Percentiles rank a stretch among this genome's conserved stretches.
These are phyloP conservation scores for Lamellibrachia luymesi DNA, from an alignment of 1,140 invertebrate species.

Conservation along the genomic window DNA sequence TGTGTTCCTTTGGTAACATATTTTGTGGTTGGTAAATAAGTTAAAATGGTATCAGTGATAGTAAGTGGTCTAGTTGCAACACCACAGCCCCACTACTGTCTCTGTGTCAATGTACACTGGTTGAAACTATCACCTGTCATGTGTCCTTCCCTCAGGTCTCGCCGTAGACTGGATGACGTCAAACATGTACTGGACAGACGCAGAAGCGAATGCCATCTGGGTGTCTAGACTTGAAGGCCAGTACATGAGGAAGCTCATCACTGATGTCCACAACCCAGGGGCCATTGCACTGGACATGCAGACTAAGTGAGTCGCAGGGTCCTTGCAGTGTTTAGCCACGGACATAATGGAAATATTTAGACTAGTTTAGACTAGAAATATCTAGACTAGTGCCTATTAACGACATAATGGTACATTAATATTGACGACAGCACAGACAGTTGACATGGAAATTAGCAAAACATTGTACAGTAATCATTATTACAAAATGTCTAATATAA, in stretches of 20 bases:
- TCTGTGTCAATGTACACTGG: not conserved
- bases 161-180: conserved; percentile 88
- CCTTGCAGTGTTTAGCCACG: not conserved
- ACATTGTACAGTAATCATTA: not conserved
- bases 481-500: not conserved
- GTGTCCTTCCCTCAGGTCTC: not conserved
- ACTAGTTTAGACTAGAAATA: not conserved
- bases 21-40: no score
- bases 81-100: no score
- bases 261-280: not conserved
- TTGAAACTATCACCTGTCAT: not conserved
- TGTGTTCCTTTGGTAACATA: no score
- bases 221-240: conserved; percentile 8
- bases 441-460: not conserved
- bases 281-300: not conserved
- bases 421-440: no score
- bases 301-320: not conserved
- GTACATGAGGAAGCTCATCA: not conserved
- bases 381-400: no score
- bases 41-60: no score
- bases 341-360: not conserved
- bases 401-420: not conserved
- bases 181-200: conserved; percentile 95
- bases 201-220: not conserved
- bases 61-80: no score